Base-by-base conservation (phyloP, 2,113 vertebrate genomes). In the Rhabdomys dilectus region DNA sequence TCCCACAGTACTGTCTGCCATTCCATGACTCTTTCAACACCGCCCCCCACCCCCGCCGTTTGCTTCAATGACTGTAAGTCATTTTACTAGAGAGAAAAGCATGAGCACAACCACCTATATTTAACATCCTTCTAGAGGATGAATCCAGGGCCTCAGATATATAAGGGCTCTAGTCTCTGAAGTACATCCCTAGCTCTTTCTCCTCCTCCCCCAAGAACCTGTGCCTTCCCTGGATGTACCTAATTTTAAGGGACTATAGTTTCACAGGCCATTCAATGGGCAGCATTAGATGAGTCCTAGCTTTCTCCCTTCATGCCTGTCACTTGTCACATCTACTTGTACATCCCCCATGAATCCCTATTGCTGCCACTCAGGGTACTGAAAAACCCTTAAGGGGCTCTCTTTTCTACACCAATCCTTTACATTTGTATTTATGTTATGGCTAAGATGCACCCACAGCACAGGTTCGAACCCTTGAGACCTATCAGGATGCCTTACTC, bases 241-340 rank as follows among this genome's bases (percentile, higher is more conserved):
- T 8, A 8, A 3, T 86, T 8, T 89, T 58, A 64, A 80, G 42
- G 56, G n/a, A 53, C 3, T 36, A 77, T 1, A 42, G 56, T 9
- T 8, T 56, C 1, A 9, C 4, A 2, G 39, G 58, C 56, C 31
- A 12, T 0, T 1, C 11, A 60, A 26, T 7, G 42, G 22, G 34
- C 66, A 73, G 5, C 19, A 7, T 36, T 4, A 81, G 88, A 70
- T 4, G 91, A 58, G 26, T 5, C 64, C 66, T 64, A 34, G 21
- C 13, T 94, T 85, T 86, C 42, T 29, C 7, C 85, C 34, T 17
- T 21, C 53, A 73, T 42, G 45, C 60, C 81, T 42, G n/a, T 60
- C n/a, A 84, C 22, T 75, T 42, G n/a, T 84, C n/a, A 84, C 29
- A 66, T 48, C 48, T 39, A 48, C 42, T 66, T 31, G 10, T 66